Evolutionary conservation across 2,888 invertebrate species (phyloP).

Genomic region (Thyatira batis): DNA sequence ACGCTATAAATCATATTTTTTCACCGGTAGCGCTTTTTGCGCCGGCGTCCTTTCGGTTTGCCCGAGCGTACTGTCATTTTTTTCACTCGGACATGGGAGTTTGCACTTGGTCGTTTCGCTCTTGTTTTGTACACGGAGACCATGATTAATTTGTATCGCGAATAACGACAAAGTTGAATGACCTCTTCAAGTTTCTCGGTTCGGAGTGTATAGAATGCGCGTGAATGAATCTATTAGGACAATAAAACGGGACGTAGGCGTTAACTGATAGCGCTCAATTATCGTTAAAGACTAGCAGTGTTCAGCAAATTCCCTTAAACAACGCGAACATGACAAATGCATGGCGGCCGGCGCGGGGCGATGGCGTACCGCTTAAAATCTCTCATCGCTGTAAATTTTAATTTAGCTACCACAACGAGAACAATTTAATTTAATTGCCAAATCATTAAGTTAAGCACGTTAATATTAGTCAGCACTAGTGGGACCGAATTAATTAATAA

Average conservation of each 20-base stretch:
- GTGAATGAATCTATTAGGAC: conserved; percentile 7
- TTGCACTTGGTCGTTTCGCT: conserved; percentile 69
- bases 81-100: conserved; percentile 75
- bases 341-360: conserved; percentile 39
- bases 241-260: conserved; percentile 17
- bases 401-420: conserved; percentile 78
- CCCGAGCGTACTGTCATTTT: conserved; percentile 78
- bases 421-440: conserved; percentile 82
- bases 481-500: conserved; percentile 66
- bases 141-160: conserved; percentile 65
- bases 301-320: conserved; percentile 42
- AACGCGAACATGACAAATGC: conserved; percentile 53
- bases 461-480: conserved; percentile 77
- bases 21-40: conserved; percentile 80
- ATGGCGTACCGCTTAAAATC: conserved; percentile 58
- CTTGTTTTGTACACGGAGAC: conserved; percentile 72
- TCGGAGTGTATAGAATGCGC: not conserved
- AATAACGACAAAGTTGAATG: conserved; percentile 48
- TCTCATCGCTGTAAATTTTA: conserved; percentile 73
- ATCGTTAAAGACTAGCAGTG: conserved; percentile 31
- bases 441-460: conserved; percentile 81
- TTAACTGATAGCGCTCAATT: conserved; percentile 32
- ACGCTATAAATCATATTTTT: conserved; percentile 82
- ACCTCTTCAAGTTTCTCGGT: conserved; percentile 34
- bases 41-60: conserved; percentile 75